Evolutionary conservation across 2,113 vertebrate species (phyloP).

Genomic region (Callocephalon fimbriatum): DNA sequence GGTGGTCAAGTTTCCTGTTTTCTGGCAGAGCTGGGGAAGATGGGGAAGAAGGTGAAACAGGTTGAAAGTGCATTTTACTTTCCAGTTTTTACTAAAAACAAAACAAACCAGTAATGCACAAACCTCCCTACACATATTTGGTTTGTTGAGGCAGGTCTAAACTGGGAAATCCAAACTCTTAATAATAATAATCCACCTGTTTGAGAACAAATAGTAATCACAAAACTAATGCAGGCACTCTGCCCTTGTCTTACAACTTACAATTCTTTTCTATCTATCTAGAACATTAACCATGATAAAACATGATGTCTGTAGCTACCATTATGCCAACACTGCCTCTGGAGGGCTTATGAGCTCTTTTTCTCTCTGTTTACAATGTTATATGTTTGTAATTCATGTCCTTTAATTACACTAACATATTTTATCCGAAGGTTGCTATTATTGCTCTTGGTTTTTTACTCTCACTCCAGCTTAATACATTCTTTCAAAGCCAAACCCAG

Average conservation of each 20-base stretch:
- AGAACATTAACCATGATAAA: not conserved
- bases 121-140: not conserved
- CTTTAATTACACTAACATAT: constrained; percentile 25
- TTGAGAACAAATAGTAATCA: not conserved
- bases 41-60: not conserved
- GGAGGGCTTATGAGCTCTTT: not conserved
- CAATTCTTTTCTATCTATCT: not conserved
- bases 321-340: not conserved
- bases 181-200: not conserved
- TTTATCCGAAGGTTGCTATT: not conserved
- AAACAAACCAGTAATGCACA: not conserved
- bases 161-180: not conserved
- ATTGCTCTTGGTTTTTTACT: not conserved
- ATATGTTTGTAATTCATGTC: not conserved
- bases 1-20: not conserved
- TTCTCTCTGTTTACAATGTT: not conserved
- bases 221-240: not conserved
- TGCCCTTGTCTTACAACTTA: not conserved
- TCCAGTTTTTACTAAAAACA: not conserved
- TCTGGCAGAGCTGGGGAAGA: not conserved
- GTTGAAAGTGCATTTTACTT: not conserved
- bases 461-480: not conserved
- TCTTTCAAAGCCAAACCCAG: not conserved
- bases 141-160: not conserved
- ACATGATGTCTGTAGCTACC: not conserved